Conservation (phyloP, 2,113 vertebrate species). For the Phrynosoma platyrhinos region DNA sequence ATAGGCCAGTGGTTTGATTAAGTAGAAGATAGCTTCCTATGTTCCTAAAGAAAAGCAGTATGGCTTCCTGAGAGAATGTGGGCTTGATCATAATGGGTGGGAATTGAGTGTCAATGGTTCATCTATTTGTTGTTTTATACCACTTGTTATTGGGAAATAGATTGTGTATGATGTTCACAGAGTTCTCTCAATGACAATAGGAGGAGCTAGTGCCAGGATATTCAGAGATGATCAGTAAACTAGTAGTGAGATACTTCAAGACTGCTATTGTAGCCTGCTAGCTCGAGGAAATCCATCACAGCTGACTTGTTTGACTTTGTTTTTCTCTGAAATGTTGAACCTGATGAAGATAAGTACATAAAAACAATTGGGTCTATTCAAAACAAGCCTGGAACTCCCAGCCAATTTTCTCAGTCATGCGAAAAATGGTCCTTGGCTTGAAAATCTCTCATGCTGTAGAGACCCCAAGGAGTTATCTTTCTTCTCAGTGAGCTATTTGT, state of each 20-base stretch:
- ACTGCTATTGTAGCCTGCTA: background rate
- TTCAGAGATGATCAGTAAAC: background rate
- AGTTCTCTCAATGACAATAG: background rate
- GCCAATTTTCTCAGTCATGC: background rate
- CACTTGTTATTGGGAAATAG: background rate
- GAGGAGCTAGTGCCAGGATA: background rate
- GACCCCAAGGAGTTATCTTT: background rate
- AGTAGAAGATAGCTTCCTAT: background rate
- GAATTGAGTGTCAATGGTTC: background rate
- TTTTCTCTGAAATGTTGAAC: background rate
- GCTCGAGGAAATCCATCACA: background rate
- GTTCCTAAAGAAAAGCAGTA: background rate
- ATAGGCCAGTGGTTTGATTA: background rate
- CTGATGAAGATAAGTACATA: background rate
- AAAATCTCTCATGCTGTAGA: background rate
- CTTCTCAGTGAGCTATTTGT: background rate
- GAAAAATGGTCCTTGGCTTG: background rate
- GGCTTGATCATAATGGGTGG: background rate
- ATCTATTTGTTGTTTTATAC: background rate
- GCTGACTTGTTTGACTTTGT: background rate
- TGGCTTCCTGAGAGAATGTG: background rate
- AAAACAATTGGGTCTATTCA: slow-evolving; percentile 5
- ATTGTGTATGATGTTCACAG: background rate
- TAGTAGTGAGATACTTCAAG: background rate
- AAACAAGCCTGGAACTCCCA: background rate